Percentiles rank a stretch among this genome's conserved stretches.
Evolutionary conservation across 2,113 vertebrate genomes (phyloP).

Genomic region (Trachemys scripta): DNA sequence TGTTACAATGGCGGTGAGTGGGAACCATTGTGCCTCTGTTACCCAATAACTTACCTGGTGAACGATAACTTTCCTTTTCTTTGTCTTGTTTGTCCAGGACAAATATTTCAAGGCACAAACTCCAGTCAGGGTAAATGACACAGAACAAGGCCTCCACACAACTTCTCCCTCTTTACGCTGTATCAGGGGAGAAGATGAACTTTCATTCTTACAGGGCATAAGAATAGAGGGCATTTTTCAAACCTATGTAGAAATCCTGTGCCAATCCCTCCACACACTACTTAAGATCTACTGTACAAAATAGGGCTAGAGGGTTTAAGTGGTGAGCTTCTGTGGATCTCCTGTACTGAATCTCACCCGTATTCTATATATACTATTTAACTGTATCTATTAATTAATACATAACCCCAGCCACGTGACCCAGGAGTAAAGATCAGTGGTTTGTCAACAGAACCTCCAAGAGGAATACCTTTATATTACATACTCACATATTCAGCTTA

Average conservation of each 20-base stretch:
- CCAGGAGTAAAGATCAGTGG: neutral
- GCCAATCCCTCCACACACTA: neutral
- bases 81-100: neutral
- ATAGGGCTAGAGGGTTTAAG: neutral
- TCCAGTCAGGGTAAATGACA: slow-evolving; percentile 17
- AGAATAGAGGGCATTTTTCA: neutral
- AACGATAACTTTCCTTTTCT: neutral
- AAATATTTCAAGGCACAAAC: neutral
- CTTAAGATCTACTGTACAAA: neutral
- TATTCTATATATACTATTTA: neutral
- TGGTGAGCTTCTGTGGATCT: neutral
- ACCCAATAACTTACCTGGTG: neutral
- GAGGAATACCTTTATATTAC: neutral
- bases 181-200: slow-evolving; percentile 26
- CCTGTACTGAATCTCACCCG: neutral
- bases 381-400: neutral
- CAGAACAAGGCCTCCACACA: neutral
- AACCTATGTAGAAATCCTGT: neutral
- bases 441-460: neutral
- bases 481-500: neutral
- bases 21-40: neutral
- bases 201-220: neutral
- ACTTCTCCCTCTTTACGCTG: neutral
- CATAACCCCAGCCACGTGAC: neutral
- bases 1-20: neutral